These are phyloP conservation scores for Balanococcus diminutus DNA, from an alignment of 2,888 invertebrate genomes.

Conservation along the genomic window DNA sequence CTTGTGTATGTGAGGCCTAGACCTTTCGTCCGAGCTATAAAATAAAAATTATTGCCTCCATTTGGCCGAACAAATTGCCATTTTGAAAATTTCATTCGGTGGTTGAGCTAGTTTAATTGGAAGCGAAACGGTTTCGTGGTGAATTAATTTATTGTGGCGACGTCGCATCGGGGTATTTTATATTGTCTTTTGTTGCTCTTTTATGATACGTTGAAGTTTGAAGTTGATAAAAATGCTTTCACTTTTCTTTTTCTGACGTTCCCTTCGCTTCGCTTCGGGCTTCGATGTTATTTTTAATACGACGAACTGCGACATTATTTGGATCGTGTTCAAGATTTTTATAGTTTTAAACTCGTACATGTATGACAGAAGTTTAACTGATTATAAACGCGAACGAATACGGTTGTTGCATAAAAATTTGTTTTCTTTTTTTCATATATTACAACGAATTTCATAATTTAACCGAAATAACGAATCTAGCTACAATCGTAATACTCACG, in stretches of 20 bases:
- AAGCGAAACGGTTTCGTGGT: not conserved
- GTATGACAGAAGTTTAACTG: not conserved
- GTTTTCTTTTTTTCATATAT: not conserved
- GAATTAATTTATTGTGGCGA: not conserved
- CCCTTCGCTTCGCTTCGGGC: too few species aligned
- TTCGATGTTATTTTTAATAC: not conserved
- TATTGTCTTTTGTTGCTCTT: not conserved
- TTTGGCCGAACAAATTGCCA: not conserved
- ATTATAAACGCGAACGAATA: not conserved
- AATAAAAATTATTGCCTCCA: constrained; percentile 11
- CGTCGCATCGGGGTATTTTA: not conserved
- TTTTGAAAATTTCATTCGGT: constrained; percentile 11
- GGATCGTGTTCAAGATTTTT: not conserved
- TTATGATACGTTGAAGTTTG: not conserved
- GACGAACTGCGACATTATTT: not conserved
- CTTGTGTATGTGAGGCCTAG: not conserved
- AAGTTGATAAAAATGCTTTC: not conserved
- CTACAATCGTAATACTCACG: not conserved
- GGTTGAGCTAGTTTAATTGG: constrained; percentile 5
- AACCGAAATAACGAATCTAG: not conserved
- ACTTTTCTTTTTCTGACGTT: not conserved
- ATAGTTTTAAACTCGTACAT: not conserved
- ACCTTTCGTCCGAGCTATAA: not conserved
- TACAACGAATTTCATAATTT: not conserved
- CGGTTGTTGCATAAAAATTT: not conserved